Conservation (phyloP, 2,797 vertebrate species). For the Rhynchonycteris naso region DNA sequence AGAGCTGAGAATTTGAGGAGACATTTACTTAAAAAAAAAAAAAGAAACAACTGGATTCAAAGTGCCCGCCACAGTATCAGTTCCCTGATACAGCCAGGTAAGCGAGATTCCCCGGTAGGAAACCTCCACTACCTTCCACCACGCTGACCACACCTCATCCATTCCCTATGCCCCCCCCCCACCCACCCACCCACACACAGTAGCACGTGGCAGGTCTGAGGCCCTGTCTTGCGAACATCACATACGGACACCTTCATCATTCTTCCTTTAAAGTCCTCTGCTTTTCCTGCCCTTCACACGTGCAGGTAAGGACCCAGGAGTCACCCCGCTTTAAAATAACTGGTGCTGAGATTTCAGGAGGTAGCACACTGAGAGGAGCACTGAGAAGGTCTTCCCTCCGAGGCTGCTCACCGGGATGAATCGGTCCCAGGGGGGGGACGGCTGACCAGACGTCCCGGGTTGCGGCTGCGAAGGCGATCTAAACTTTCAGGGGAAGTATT, state of each 20-base stretch:
- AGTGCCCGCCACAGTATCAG: not conserved
- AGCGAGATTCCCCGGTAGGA: not conserved
- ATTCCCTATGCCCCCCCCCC: not conserved
- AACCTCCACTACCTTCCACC: not conserved
- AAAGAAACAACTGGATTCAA: not conserved
- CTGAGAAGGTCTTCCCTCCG: not conserved
- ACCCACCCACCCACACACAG: not conserved
- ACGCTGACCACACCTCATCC: not conserved
- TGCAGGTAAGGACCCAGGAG: not conserved
- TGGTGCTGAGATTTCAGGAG: not conserved
- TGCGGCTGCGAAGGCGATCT: accelerated
- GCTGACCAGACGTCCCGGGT: accelerated
- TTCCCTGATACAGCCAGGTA: not conserved
- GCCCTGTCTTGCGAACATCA: accelerated
- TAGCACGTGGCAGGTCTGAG: accelerated
- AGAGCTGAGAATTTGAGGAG: not conserved
- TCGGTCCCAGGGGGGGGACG: accelerated
- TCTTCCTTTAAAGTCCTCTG: not conserved
- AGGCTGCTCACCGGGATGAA: accelerated
- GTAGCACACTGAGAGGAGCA: accelerated
- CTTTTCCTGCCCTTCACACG: not conserved
- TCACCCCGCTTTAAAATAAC: not conserved
- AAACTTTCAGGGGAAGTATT: not conserved
- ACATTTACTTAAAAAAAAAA: not conserved
- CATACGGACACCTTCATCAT: too few relatives aligned